phyloP scores from a whole-genome alignment of 2,797 vertebrate species.

The Gambusia yucatana region DNA sequence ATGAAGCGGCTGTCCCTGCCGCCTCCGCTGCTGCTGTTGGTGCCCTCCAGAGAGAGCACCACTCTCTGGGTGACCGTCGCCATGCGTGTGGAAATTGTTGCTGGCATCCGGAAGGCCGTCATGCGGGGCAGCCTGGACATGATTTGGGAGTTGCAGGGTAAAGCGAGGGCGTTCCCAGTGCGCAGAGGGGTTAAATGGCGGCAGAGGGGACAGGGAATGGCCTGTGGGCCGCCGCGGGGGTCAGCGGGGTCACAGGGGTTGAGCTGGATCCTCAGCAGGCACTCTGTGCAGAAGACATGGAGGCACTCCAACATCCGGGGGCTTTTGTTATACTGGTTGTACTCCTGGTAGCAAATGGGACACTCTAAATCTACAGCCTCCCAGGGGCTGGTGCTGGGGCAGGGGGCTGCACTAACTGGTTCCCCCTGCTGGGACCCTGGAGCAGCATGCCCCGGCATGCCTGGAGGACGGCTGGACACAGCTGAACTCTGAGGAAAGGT shows the following conservation, averaged over 20 bases:
- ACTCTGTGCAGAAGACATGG: constrained; percentile 84
- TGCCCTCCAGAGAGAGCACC: constrained; percentile 78
- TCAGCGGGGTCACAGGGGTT: constrained; percentile 51
- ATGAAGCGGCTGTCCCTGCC: constrained; percentile 75
- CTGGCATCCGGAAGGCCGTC: constrained; percentile 64
- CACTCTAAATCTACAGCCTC: constrained; percentile 81
- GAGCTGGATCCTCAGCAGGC: constrained; percentile 81
- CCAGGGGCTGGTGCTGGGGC: constrained; percentile 18
- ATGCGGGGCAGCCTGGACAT: constrained; percentile 68
- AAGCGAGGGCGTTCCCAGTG: constrained; percentile 62
- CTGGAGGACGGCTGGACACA: constrained; percentile 1
- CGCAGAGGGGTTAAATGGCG: constrained; percentile 79
- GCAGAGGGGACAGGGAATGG: constrained; percentile 83
- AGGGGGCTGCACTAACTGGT: constrained; percentile 16
- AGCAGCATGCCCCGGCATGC: constrained; percentile 59
- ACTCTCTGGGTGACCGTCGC: constrained; percentile 78
- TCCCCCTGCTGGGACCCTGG: constrained; percentile 34
- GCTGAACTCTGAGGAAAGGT: constrained; percentile 2
- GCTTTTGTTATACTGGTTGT: constrained; percentile 79
- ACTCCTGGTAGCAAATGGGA: constrained; percentile 85
- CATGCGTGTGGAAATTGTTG: constrained; percentile 47
- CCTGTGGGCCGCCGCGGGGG: constrained; percentile 39
- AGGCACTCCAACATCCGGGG: constrained; percentile 84
- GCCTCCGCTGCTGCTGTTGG: constrained; percentile 53
- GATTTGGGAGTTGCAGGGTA: constrained; percentile 79